Conservation (phyloP, 2,888 invertebrate species). For the Cacoxenus indagator region DNA sequence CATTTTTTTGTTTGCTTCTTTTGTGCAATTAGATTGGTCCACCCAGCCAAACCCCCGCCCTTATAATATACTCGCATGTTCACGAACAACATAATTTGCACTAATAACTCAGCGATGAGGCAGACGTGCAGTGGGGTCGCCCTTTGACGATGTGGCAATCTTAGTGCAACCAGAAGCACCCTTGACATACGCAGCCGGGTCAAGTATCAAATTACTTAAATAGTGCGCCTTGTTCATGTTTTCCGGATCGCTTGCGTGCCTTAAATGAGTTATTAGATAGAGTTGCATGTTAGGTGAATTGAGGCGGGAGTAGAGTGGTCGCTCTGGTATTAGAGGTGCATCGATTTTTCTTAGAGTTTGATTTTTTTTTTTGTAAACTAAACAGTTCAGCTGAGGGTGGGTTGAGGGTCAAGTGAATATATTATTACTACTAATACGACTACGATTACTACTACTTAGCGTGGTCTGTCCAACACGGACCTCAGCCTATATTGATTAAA, state of each 20-base stretch:
- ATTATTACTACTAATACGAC: too few species aligned
- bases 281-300: not conserved
- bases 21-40: too few species aligned
- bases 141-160: not conserved
- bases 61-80: not conserved
- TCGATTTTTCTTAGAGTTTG: too few species aligned
- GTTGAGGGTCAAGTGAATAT: too few species aligned
- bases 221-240: not conserved
- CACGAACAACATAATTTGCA: constrained; percentile 21
- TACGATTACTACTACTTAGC: too few species aligned
- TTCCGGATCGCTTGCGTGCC: not conserved
- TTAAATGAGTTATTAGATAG: not conserved
- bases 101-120: constrained; percentile 6
- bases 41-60: too few species aligned
- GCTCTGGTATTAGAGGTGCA: too few species aligned
- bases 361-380: too few species aligned
- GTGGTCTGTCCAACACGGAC: too few species aligned
- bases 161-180: not conserved
- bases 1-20: constrained; percentile 1
- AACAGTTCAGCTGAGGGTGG: too few species aligned
- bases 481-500: too few species aligned
- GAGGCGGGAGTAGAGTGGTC: not conserved
- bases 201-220: constrained; percentile 7
- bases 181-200: not conserved
- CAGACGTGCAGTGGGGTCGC: too few species aligned